A percentile compares a stretch with the other conserved stretches of the same genome.
These are phyloP conservation scores for Macropus fuliginosus DNA, from an alignment of 2,797 vertebrate genomes.

Conservation along the genomic window DNA sequence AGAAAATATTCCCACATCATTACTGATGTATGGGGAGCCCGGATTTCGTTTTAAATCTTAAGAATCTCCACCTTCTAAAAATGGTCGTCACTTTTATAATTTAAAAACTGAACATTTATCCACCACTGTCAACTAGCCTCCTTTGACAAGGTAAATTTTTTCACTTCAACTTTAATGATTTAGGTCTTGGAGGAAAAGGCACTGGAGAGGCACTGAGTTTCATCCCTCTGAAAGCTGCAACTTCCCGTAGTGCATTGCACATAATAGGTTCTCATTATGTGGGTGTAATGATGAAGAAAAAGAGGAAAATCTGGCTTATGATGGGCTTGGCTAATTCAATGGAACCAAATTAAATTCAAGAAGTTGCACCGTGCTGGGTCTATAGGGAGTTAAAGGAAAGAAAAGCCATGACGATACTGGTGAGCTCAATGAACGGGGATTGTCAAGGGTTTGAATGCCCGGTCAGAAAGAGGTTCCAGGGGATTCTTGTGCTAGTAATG, in stretches of 20 bases:
- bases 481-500: background rate
- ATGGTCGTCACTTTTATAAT: conserved; percentile 6
- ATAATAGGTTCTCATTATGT: background rate
- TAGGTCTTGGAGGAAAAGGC: background rate
- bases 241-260: background rate
- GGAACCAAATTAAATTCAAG: background rate
- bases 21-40: background rate
- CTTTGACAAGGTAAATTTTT: conserved; percentile 10
- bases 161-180: background rate
- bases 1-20: background rate
- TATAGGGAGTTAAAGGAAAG: background rate
- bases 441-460: background rate
- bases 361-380: background rate
- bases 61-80: background rate
- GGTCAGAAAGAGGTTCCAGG: background rate
- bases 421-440: background rate
- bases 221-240: background rate
- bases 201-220: background rate
- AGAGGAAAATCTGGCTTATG: background rate
- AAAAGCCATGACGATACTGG: background rate
- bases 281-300: background rate
- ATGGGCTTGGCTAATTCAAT: background rate
- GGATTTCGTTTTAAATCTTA: background rate
- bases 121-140: background rate
- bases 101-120: background rate